Base-by-base conservation (phyloP, 1,140 invertebrate genomes). In the Grapholita molesta region DNA sequence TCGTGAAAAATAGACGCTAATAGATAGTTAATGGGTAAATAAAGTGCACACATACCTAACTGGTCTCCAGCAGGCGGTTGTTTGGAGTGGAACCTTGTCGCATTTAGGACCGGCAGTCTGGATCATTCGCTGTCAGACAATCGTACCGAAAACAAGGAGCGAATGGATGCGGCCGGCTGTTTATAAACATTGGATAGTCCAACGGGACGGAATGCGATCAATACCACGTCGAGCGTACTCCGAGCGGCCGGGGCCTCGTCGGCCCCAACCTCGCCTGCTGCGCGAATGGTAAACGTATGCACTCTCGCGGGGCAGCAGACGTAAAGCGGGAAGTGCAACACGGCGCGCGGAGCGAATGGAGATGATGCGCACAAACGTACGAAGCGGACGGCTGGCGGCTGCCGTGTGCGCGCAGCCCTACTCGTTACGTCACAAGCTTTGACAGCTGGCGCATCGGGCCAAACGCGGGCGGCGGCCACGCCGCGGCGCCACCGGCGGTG, bases 171-270 rank as follows among this genome's bases (percentile, higher is more conserved):
- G 78, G 76, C 86, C 88, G 84, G 85, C 86, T 90, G 86, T 90
- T 90, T 90, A 90, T 90, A 90, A 90, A 90, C 88, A 90, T 88
- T 90, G 80, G 79, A 80, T 79, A 79, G 78, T 75, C 78, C 74
- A 73, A 75, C 74, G 73, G 72, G 77, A 78, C 79, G 77, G 77
- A 83, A 82, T 82, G 78, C 84, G 85, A 88, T 89, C 87, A 83
- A 89, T 88, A 87, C 82, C 70, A 82, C 80, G 80, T 69, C 72
- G 77, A 77, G 76, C 73, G 79, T 77, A 74, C 73, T 78, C 69
- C 70, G 69, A 80, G 69, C 80, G 73, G 75, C 71, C 75, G 76
- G 80, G 77, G 77, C 76, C 80, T 72, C 73, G 75, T 67, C 68
- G 75, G 79, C 77, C 79, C 74, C 76, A 76, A 82, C 78, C 79